Percentiles rank a stretch among this genome's conserved stretches.
These are phyloP conservation scores for Syngnathus acus DNA, from an alignment of 2,797 vertebrate species.

Conservation along the genomic window DNA sequence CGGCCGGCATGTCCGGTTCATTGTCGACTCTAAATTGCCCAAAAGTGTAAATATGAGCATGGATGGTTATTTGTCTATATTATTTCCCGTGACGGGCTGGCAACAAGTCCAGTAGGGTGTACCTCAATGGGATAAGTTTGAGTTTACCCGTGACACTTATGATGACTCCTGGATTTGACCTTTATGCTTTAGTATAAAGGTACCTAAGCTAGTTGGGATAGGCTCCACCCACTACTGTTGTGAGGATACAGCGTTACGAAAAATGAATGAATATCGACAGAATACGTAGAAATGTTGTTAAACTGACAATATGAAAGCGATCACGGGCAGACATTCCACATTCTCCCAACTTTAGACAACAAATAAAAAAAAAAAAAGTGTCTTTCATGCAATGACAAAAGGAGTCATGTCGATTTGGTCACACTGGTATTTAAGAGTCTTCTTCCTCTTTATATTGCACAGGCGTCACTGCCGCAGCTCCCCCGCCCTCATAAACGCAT, in stretches of 20 bases:
- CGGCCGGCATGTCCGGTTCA: no score
- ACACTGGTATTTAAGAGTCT: slow-evolving; percentile 25
- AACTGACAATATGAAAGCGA: background rate
- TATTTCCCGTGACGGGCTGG: no score
- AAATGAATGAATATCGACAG: slow-evolving; percentile 27
- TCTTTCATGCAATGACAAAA: slow-evolving; percentile 19
- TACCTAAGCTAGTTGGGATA: no score
- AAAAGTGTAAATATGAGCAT: no score
- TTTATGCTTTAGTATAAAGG: no score
- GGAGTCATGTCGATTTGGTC: slow-evolving; percentile 26
- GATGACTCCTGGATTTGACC: no score
- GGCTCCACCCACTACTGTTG: no score
- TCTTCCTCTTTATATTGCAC: slow-evolving; percentile 40
- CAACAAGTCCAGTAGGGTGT: no score
- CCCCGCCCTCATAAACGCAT: slow-evolving; percentile 65
- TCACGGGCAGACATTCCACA: background rate
- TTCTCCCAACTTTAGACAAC: background rate
- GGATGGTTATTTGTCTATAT: no score
- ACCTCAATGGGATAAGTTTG: no score
- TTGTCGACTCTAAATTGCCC: no score
- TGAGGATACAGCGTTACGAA: no score
- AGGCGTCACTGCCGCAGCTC: slow-evolving; percentile 51
- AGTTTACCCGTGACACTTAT: background rate
- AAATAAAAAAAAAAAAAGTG: slow-evolving; percentile 10
- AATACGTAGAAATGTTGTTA: slow-evolving; percentile 16